phyloP scores from a whole-genome alignment of 2,888 invertebrate genomes.

The Euplexia lucipara region DNA sequence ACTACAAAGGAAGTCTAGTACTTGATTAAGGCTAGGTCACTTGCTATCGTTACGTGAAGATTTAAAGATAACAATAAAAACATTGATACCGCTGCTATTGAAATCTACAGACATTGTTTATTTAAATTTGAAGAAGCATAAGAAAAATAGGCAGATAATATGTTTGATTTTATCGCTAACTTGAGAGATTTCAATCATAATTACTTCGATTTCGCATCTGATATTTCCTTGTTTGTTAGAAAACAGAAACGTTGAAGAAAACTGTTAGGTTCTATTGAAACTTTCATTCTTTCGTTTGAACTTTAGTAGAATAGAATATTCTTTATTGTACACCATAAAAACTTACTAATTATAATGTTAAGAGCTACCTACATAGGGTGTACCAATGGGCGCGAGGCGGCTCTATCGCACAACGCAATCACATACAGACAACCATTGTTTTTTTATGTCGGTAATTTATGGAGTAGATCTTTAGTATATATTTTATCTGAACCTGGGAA shows the following conservation, averaged over 20 bases:
- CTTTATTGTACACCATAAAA: no score
- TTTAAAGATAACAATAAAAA: constrained; percentile 35
- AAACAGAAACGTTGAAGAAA: background rate
- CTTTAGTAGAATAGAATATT: no score
- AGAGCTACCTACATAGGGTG: no score
- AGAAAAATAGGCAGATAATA: background rate
- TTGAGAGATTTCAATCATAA: background rate
- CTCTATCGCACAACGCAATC: no score
- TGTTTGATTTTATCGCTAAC: constrained; percentile 12
- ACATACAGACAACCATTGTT: no score
- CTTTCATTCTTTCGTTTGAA: background rate
- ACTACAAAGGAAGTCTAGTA: background rate
- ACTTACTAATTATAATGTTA: no score
- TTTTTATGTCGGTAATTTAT: no score
- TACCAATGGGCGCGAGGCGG: no score
- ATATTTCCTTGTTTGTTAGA: background rate
- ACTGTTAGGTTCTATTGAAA: background rate
- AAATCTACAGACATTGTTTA: constrained; percentile 1
- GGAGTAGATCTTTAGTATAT: background rate
- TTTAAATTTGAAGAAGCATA: background rate
- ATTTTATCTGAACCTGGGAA: no score
- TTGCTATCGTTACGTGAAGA: constrained; percentile 23
- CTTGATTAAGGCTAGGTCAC: constrained; percentile 35
- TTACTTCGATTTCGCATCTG: background rate
- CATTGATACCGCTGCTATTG: constrained; percentile 21